Conservation (phyloP, 2,888 invertebrate genomes). For the Blastobasis lacticolella region DNA sequence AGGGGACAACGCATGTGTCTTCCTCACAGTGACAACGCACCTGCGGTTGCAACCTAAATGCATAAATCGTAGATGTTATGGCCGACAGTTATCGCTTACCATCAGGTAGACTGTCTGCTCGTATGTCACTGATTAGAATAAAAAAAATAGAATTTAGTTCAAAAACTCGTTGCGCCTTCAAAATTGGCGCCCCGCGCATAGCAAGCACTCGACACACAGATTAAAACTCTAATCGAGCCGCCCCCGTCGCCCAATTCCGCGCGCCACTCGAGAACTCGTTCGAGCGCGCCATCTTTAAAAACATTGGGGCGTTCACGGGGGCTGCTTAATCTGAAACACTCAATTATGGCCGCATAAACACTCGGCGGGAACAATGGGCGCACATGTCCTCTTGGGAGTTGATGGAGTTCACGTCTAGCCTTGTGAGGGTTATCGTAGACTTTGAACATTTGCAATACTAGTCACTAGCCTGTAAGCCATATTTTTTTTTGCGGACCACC, state of each 20-base stretch:
- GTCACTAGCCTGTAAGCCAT: too few relatives aligned
- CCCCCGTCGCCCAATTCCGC: slow-evolving; percentile 35
- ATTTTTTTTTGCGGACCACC: too few relatives aligned
- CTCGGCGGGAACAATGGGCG: slow-evolving; percentile 27
- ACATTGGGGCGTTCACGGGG: slow-evolving; percentile 30
- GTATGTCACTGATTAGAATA: not conserved
- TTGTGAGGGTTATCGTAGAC: too few relatives aligned
- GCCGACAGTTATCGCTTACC: too few relatives aligned
- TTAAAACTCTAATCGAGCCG: slow-evolving; percentile 32
- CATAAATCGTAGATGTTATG: too few relatives aligned
- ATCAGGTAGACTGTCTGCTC: too few relatives aligned
- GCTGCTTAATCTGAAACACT: slow-evolving; percentile 6
- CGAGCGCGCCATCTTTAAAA: slow-evolving; percentile 46
- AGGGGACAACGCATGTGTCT: too few relatives aligned
- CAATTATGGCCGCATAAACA: slow-evolving; percentile 59
- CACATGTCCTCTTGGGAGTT: slow-evolving; percentile 15
- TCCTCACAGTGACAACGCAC: too few relatives aligned
- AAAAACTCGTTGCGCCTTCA: not conserved
- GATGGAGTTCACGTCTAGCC: too few relatives aligned
- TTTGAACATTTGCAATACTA: too few relatives aligned
- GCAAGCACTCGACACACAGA: slow-evolving; percentile 8
- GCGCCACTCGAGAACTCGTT: slow-evolving; percentile 42
- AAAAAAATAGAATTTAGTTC: not conserved
- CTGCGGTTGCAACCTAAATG: too few relatives aligned
- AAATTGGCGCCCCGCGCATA: not conserved